A percentile compares a stretch with the other conserved stretches of the same genome.
Conservation (phyloP, 1,140 invertebrate genomes). For the Gryllus bimaculatus region DNA sequence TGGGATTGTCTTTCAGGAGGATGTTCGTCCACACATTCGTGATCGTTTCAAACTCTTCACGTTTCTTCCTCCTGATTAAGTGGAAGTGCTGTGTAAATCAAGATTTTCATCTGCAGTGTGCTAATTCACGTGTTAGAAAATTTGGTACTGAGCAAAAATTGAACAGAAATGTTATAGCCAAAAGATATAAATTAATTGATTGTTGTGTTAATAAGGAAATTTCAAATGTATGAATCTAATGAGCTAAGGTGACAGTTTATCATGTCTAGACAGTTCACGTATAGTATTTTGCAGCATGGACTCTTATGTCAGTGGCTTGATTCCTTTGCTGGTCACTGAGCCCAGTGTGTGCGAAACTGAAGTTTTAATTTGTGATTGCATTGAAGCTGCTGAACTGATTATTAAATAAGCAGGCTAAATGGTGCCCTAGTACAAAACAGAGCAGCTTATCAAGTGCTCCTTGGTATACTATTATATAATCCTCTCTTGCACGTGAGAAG, state of each 20-base stretch:
- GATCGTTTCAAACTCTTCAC: slow-evolving; percentile 82
- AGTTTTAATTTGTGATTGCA: not conserved
- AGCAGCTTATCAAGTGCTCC: not conserved
- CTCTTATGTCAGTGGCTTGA: not conserved
- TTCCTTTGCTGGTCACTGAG: not conserved
- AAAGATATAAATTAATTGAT: too few species aligned
- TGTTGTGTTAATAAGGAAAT: too few species aligned
- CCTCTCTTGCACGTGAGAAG: not conserved
- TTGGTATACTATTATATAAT: not conserved
- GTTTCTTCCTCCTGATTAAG: slow-evolving; percentile 74
- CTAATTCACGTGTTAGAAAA: not conserved
- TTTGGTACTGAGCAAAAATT: not conserved
- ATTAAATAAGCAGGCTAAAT: not conserved
- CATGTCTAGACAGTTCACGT: not conserved
- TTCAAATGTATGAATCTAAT: too few species aligned
- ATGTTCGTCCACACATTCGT: slow-evolving; percentile 81
- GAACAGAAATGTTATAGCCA: too few species aligned
- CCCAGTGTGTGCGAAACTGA: not conserved
- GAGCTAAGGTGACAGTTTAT: not conserved
- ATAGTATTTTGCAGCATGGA: not conserved
- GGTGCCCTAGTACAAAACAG: not conserved
- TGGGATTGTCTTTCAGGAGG: slow-evolving; percentile 58
- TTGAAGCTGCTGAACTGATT: not conserved
- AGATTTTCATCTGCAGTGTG: not conserved
- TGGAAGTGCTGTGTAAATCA: not conserved